Percentiles rank a stretch among this genome's conserved stretches.
These are phyloP conservation scores for Pseudolaguvia tuberculata DNA, from an alignment of 2,113 vertebrate species.

Conservation along the genomic window DNA sequence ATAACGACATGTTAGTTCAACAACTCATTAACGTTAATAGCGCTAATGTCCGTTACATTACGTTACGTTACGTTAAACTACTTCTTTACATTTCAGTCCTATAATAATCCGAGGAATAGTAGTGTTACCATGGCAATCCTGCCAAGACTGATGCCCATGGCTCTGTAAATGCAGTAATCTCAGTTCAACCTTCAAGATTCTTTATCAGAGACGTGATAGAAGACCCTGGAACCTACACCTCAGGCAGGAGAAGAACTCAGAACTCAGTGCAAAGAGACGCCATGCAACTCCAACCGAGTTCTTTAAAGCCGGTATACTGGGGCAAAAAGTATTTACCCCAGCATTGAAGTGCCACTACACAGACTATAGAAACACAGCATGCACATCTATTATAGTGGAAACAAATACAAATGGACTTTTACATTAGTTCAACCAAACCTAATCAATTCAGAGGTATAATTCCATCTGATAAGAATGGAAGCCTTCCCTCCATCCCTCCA, in stretches of 20 bases:
- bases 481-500: too few species aligned
- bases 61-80: background rate
- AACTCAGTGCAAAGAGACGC: constrained; percentile 8
- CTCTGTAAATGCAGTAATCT: background rate
- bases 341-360: constrained; percentile 4
- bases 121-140: constrained; percentile 18
- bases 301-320: constrained; percentile 27
- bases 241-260: constrained; percentile 9
- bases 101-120: background rate
- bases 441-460: constrained; percentile 41
- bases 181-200: background rate
- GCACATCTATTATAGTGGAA: constrained; percentile 12
- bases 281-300: constrained; percentile 18
- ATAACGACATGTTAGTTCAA: background rate
- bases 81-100: too few species aligned
- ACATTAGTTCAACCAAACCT: constrained; percentile 8
- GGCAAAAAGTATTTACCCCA: constrained; percentile 34
- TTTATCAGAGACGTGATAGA: background rate
- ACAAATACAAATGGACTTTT: constrained; percentile 23
- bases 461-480: too few species aligned
- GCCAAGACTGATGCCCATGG: background rate
- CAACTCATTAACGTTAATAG: too few species aligned
- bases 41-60: too few species aligned
- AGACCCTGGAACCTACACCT: background rate
- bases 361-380: constrained; percentile 4